Percentiles rank a stretch among this genome's conserved stretches.
Conservation (phyloP, 2,888 invertebrate genomes). For the Tolmerus cingulatus region DNA sequence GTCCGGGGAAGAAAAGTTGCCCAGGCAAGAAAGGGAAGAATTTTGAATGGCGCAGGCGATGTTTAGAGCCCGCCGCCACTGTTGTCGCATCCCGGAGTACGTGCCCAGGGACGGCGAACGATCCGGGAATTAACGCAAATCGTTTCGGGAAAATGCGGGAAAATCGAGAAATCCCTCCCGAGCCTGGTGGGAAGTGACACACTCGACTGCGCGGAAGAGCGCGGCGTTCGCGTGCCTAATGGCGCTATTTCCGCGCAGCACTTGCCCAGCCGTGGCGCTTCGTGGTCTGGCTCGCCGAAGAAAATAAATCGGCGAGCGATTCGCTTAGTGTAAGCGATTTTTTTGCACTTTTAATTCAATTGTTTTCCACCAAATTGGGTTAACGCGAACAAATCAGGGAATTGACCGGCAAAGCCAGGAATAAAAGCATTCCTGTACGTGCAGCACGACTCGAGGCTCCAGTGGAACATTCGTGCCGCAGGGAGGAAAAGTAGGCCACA, state of each 20-base stretch:
- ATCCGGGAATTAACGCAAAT: slow-evolving; percentile 19
- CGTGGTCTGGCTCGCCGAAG: neutral
- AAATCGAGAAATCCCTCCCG: neutral
- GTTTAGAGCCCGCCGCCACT: neutral
- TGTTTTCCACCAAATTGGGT: neutral
- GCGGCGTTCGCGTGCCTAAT: slow-evolving; percentile 2
- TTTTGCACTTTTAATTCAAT: slow-evolving; percentile 20
- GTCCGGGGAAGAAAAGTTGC: neutral
- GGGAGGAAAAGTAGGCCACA: neutral
- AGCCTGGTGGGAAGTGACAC: neutral
- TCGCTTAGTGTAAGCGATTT: neutral
- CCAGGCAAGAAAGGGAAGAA: neutral
- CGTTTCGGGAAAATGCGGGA: neutral
- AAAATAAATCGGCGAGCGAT: slow-evolving; percentile 18
- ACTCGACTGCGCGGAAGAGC: neutral
- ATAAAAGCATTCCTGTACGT: neutral
- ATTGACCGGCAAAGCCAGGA: neutral
- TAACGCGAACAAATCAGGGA: neutral
- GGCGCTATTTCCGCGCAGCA: neutral
- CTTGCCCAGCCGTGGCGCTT: neutral
- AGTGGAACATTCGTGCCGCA: neutral
- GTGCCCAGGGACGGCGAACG: neutral
- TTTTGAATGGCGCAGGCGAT: neutral
- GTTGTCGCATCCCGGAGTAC: neutral
- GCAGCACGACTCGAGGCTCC: neutral